Evolutionary conservation across 2,888 invertebrate species (phyloP), one percentile per base, ranked within the genome.

Genomic region (Troides helena): DNA sequence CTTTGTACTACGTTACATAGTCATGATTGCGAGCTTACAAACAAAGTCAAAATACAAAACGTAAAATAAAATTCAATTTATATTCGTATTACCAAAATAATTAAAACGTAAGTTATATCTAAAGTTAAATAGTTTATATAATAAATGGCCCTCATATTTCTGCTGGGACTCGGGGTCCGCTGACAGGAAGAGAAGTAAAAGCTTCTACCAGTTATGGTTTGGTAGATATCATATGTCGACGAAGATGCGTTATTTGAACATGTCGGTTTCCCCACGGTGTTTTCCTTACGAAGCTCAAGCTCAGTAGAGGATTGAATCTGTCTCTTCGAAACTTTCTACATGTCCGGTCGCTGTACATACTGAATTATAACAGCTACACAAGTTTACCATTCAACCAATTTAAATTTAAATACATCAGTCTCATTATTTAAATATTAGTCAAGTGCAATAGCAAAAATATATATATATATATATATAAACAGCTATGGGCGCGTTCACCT

Each of bases 321-420:
- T 30, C 3, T 30, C 30, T 30, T 39, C 39, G 10, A 39, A 39
- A 10, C 39, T 8, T 39, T 10, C 10, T 10, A 10, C 10, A 39
- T 10, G 7, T 39, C 7, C 39, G 8, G 39, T 8, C 39, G 39
- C 39, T 10, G 7, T 39, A 39, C 39, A 39, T 10, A 39, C 39
- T 39, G 39, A 39, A 39, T 39, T 39, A 39, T 10, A 7, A 39
- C 39, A 10, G 7, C 50, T 50, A 50, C 18, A 18, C 5, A 5
- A 50, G 43, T 70, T 74, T 73, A 78, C 78, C 75, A 76, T 77
- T 76, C 75, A 73, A 17, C 50, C 18, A 50, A 50, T 57, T 74
- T 79, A 79, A 84, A 85, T 79, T 80, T 84, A 84, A 87, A 86
- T 85, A 87, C 85, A 81, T 88, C 89, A 89, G 89, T 89, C 89